Base-by-base conservation (phyloP, 2,888 invertebrate genomes). In the Asteroscopus sphinx region DNA sequence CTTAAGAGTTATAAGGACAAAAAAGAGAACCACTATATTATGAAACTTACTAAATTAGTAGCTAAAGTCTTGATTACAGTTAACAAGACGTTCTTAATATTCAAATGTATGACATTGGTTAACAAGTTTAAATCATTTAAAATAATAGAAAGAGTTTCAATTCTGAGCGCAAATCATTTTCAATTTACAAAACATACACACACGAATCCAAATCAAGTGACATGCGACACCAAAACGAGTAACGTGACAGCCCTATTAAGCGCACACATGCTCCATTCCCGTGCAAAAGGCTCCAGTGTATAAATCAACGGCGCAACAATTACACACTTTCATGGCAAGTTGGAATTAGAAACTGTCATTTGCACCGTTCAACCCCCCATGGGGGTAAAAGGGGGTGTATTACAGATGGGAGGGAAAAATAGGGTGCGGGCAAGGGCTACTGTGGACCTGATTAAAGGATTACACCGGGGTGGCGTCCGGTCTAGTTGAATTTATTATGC, bases 261-360 rank as follows among this genome's bases (percentile, higher is more conserved):
- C 85, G 85, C 87, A 85, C 87, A 89, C 87, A 90, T 85, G 86
- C 80, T 77, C 73, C 73, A 63, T 86, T 86, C 86, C 83, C 87
- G 86, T 82, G 87, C 85, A 84, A 87, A 87, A 89, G 89, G 85
- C 82, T 85, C 85, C 80, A 91, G 88, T 93, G 87, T 94, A 94
- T 94, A 94, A 94, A 94, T 94, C 93, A 93, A 89, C 92, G 86
- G 85, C 86, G 87, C 93, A 92, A 94, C 94, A 94, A 94, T 94
- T 94, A 94, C 94, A 94, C 94, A 94, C 93, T 94, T 93, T 93
- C 94, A 93, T 94, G 94, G 93, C 94, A 93, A 94, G 92, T 93
- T 92, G 92, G 94, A 94, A 94, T 94, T 94, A 94, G 94, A 94
- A 94, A 94, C 94, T 94, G 94, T 94, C 94, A 94, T 94, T 94